Conservation (phyloP, 2,113 vertebrate genomes). For the Ahaetulla prasina region DNA sequence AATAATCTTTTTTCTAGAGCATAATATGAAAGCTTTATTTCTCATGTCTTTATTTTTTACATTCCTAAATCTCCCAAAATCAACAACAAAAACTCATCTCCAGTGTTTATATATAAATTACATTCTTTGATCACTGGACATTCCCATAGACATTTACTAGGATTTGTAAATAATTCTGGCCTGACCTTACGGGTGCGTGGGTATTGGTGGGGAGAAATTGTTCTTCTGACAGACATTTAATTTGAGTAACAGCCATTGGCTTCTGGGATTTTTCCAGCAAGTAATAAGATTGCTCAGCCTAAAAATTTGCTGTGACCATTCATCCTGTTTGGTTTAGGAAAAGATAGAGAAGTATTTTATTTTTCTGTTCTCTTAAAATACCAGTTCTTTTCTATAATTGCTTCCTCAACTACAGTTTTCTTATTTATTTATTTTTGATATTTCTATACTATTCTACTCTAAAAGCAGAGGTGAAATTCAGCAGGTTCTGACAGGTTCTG, state of each 20-base stretch:
- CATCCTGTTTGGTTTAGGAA: background rate
- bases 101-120: conserved; percentile 57
- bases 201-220: background rate
- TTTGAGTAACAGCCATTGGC: background rate
- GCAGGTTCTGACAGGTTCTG: no score
- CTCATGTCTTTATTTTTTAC: conserved; percentile 42
- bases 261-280: background rate
- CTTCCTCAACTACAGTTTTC: background rate
- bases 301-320: background rate
- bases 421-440: background rate
- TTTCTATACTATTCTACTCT: background rate
- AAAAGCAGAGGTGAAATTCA: no score
- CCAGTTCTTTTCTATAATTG: background rate
- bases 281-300: background rate
- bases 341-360: background rate
- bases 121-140: conserved; percentile 42
- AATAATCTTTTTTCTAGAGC: conserved; percentile 42
- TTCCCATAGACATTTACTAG: conserved; percentile 42
- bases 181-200: conserved; percentile 12
- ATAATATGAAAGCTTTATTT: conserved; percentile 49
- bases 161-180: conserved; percentile 31
- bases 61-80: conserved; percentile 47
- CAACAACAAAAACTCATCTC: conserved; percentile 40
- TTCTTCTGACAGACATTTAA: background rate
- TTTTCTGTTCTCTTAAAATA: background rate